Evolutionary conservation across 2,888 invertebrate species (phyloP), one percentile per base, ranked within the genome.

Genomic region (Melanargia galathea): DNA sequence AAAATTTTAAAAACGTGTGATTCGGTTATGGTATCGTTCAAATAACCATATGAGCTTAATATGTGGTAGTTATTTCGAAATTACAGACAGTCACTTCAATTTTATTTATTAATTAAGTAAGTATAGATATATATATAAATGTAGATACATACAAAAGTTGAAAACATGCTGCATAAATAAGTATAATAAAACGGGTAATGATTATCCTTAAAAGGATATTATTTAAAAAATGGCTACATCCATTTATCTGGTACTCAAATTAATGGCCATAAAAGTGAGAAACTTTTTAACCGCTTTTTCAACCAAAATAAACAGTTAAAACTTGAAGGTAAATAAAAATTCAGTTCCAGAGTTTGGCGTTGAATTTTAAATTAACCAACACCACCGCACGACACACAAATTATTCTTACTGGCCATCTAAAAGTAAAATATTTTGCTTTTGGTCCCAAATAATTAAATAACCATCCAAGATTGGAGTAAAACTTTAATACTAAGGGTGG

Each of bases 281-380:
- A 52, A 52, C 22, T 18, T 60, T 60, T 60, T 60, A 30, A 60
- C 45, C 40, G 52, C 40, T 60, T 52, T 43, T 11, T 5, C 22
- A 55, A 40, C 40, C 51, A 30, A 60, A 55, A 72, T 59, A 66
- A 61, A 61, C 64, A 58, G 64, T 58, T 54, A 26, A 60, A 46
- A 52, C 46, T 61, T 46, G 40, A 40, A 55, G 52, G 52, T 64
- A 49, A 60, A 59, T 61, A 46, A 63, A 63, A 65, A 63, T 60
- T 65, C 49, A 51, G 52, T 54, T 62, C 43, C 45, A 60, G 62
- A 66, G 58, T 66, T 67, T 51, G 54, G 48, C 57, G 60, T 63
- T 65, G 43, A 63, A 63, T 63, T 60, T 63, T 55, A 65, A 60
- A 65, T 62, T 48, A 62, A 62, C 62, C 59, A 56, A 46, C 59